Conservation (phyloP, 2,888 invertebrate genomes). For the Apotomis capreana region DNA sequence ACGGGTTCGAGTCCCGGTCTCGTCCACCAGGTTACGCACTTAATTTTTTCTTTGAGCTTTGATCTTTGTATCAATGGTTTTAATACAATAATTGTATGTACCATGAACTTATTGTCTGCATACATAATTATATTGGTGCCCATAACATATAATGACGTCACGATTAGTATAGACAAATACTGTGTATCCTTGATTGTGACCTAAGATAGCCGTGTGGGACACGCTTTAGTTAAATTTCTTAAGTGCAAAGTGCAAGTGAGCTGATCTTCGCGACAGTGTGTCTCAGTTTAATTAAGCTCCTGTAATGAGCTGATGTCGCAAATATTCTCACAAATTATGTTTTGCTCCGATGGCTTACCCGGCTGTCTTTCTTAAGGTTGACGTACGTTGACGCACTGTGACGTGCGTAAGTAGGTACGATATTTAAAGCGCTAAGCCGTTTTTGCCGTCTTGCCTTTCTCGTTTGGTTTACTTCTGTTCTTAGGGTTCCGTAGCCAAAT, state of each 20-base stretch:
- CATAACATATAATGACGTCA: too few species aligned
- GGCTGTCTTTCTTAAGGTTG: constrained; percentile 46
- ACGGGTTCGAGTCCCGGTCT: too few species aligned
- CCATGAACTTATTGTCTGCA: too few species aligned
- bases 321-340: constrained; percentile 52
- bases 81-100: too few species aligned
- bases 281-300: constrained; percentile 47
- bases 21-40: too few species aligned
- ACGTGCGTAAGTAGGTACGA: not conserved
- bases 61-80: too few species aligned
- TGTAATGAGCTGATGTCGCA: constrained; percentile 50
- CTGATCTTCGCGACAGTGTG: not conserved
- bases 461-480: not conserved
- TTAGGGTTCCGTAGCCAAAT: too few species aligned
- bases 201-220: not conserved
- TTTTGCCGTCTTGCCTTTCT: not conserved
- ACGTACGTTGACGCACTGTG: not conserved
- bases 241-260: not conserved
- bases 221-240: not conserved
- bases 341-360: constrained; percentile 53
- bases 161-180: too few species aligned
- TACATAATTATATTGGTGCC: too few species aligned
- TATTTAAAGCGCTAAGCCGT: not conserved
- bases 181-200: not conserved
- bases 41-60: too few species aligned